phyloP scores from a whole-genome alignment of 2,888 invertebrate species.

The Drosophila mimica region DNA sequence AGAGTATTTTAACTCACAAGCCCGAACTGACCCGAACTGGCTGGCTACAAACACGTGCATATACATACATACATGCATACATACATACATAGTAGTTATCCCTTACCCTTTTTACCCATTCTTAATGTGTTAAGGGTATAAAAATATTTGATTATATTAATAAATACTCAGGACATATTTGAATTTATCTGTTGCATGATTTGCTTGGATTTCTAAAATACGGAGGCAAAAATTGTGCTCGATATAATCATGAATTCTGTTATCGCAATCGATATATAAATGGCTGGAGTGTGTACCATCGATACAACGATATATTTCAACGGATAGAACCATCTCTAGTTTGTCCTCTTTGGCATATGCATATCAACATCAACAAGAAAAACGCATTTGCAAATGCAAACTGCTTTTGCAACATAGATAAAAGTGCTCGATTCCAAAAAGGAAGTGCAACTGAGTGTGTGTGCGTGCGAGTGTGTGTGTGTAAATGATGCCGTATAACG shows the following conservation, averaged over 20 bases:
- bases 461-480: conserved; percentile 15
- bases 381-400: conserved; percentile 32
- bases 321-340: conserved; percentile 19
- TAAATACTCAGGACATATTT: too few species aligned
- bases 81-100: too few species aligned
- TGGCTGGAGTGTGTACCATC: neutral
- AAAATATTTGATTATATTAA: too few species aligned
- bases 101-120: too few species aligned
- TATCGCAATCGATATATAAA: neutral
- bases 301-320: conserved; percentile 6
- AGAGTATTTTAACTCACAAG: too few species aligned
- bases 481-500: conserved; percentile 70
- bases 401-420: conserved; percentile 19
- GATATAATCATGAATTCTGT: neutral
- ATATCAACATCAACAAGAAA: conserved; percentile 59
- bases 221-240: neutral
- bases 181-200: neutral
- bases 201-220: neutral
- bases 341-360: conserved; percentile 30
- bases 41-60: too few species aligned
- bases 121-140: too few species aligned
- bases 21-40: too few species aligned
- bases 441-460: conserved; percentile 16
- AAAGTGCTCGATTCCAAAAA: conserved; percentile 19
- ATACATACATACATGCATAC: too few species aligned